Conservation (phyloP, 2,888 invertebrate genomes). For the Harmothoe impar region DNA sequence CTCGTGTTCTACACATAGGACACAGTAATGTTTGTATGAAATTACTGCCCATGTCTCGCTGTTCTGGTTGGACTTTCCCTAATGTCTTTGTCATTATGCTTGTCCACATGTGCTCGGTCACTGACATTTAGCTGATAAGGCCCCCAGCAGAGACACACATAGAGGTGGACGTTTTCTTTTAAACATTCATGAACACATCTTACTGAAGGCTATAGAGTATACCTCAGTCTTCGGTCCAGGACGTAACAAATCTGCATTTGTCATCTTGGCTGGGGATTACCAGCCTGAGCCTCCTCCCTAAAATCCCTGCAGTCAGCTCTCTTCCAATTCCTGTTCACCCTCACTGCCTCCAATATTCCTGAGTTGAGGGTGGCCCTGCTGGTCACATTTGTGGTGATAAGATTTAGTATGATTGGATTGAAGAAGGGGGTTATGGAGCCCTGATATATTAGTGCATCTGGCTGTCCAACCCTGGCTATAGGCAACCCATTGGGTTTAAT, state of each 20-base stretch:
- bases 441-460: constrained; percentile 33
- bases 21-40: too few species aligned
- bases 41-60: too few species aligned
- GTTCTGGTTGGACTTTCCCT: too few species aligned
- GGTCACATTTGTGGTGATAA: constrained; percentile 39
- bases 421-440: constrained; percentile 18
- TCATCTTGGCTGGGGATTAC: background rate
- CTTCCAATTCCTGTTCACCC: background rate
- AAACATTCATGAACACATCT: too few species aligned
- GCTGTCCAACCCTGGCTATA: background rate
- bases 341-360: background rate
- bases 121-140: too few species aligned
- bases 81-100: too few species aligned
- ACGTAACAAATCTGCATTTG: background rate
- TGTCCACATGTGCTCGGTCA: too few species aligned
- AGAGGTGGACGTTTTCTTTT: too few species aligned
- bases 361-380: background rate
- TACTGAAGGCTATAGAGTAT: background rate
- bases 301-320: background rate
- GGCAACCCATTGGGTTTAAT: background rate
- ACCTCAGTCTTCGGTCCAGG: background rate
- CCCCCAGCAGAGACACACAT: too few species aligned
- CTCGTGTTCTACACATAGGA: too few species aligned
- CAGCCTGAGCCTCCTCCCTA: background rate
- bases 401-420: constrained; percentile 40